These are phyloP conservation scores for Crenuchus spilurus DNA, from an alignment of 2,797 vertebrate genomes.

Conservation along the genomic window DNA sequence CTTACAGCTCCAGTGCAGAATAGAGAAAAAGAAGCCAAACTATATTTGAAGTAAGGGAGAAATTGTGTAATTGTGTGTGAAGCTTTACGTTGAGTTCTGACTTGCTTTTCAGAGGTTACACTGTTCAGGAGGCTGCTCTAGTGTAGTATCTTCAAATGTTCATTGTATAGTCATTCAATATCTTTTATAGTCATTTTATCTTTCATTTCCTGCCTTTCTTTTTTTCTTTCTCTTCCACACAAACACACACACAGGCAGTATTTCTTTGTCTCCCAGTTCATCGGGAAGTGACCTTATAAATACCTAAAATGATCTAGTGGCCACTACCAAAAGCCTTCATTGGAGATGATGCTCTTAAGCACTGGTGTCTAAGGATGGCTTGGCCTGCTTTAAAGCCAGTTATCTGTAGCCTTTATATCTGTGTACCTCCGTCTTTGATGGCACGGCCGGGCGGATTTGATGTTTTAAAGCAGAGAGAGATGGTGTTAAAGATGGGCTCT, in stretches of 20 bases:
- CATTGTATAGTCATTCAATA: neutral
- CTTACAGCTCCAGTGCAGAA: too few relatives aligned
- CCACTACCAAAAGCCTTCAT: conserved; percentile 20
- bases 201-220: too few relatives aligned
- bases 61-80: too few relatives aligned
- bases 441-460: conserved; percentile 19
- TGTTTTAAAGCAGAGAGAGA: conserved; percentile 21
- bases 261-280: conserved; percentile 8
- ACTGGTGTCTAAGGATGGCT: conserved; percentile 12
- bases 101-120: neutral
- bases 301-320: conserved; percentile 9
- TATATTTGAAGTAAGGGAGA: too few relatives aligned
- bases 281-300: conserved; percentile 31
- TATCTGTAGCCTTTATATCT: conserved; percentile 31
- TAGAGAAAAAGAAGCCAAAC: too few relatives aligned
- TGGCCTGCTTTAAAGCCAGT: conserved; percentile 12
- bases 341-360: conserved; percentile 19
- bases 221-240: neutral
- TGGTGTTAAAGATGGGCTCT: conserved; percentile 24
- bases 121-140: neutral
- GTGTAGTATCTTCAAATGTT: neutral
- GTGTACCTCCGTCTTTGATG: conserved; percentile 30
- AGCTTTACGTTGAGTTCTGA: too few relatives aligned
- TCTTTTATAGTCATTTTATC: neutral
- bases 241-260: neutral